These are phyloP conservation scores for Platygyra sinensis DNA, from an alignment of 64 coral and sea anemone genomes.

Conservation along the genomic window DNA sequence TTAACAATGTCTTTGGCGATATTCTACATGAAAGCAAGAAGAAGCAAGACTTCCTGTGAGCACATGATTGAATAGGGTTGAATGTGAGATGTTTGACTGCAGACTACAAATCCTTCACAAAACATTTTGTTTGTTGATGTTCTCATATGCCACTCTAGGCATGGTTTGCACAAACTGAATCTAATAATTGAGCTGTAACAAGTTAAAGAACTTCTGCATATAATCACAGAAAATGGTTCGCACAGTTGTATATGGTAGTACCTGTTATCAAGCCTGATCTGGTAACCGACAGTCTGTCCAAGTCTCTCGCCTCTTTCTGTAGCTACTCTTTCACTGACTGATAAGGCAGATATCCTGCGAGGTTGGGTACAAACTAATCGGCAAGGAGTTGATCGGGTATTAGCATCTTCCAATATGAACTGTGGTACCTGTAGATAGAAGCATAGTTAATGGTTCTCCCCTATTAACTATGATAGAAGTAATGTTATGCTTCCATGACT, in stretches of 20 bases:
- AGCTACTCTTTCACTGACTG: conserved; percentile 93
- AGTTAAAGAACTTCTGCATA: not conserved
- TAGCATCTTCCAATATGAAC: conserved; percentile 81
- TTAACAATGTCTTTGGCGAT: conserved; percentile 91
- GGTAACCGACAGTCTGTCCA: conserved; percentile 92
- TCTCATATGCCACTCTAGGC: not conserved
- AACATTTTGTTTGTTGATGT: too few species aligned
- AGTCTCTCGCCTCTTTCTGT: conserved; percentile 87
- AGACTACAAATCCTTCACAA: too few species aligned
- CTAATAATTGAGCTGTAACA: not conserved
- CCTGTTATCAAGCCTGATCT: conserved; percentile 97
- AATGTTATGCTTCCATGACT: not conserved
- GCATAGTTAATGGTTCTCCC: too few species aligned
- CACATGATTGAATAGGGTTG: not conserved
- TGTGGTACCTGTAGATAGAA: conserved; percentile 79
- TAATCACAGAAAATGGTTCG: too few species aligned
- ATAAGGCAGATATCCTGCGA: conserved; percentile 92
- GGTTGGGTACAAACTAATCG: conserved; percentile 96
- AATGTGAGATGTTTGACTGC: too few species aligned
- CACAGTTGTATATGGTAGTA: not conserved
- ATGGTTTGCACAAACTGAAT: too few species aligned
- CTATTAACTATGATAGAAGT: too few species aligned
- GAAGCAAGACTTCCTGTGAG: not conserved
- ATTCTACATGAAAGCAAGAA: conserved; percentile 50
- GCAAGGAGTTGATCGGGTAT: conserved; percentile 63